phyloP scores from a whole-genome alignment of 2,797 vertebrate species.

The Nannoperca australis region DNA sequence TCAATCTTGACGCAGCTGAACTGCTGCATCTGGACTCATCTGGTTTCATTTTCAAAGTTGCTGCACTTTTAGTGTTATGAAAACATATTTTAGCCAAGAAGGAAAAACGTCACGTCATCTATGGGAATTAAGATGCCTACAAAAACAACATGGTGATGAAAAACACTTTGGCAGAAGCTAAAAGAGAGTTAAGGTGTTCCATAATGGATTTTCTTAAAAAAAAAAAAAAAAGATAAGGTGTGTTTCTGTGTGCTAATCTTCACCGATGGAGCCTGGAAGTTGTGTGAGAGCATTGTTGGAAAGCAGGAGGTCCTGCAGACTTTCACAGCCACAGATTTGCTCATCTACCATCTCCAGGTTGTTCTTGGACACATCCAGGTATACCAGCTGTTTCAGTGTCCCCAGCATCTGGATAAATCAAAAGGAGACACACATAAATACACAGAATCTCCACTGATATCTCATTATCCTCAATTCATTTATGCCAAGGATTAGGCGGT shows the following conservation, averaged over 20 bases:
- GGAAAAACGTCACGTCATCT: not conserved
- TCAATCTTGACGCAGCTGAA: slow-evolving; percentile 9
- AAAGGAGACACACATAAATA: not conserved
- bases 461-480: not conserved
- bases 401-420: slow-evolving; percentile 89
- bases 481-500: not conserved
- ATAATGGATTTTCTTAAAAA: slow-evolving; percentile 17
- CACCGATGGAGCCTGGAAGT: slow-evolving; percentile 94
- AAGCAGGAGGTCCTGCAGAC: slow-evolving; percentile 93
- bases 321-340: slow-evolving; percentile 96
- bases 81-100: slow-evolving; percentile 1
- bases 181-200: slow-evolving; percentile 35
- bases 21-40: slow-evolving; percentile 2
- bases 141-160: slow-evolving; percentile 1
- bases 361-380: slow-evolving; percentile 98
- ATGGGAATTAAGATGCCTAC: not conserved
- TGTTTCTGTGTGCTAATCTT: slow-evolving; percentile 27
- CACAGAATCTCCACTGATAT: not conserved
- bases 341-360: slow-evolving; percentile 96
- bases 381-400: slow-evolving; percentile 93
- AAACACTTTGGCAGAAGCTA: not conserved
- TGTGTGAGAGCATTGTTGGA: slow-evolving; percentile 97
- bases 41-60: slow-evolving; percentile 21
- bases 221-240: not conserved
- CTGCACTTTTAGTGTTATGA: not conserved